Base-by-base conservation (phyloP, 92 coral and sea anemone species). In the Actinostola sp. region DNA sequence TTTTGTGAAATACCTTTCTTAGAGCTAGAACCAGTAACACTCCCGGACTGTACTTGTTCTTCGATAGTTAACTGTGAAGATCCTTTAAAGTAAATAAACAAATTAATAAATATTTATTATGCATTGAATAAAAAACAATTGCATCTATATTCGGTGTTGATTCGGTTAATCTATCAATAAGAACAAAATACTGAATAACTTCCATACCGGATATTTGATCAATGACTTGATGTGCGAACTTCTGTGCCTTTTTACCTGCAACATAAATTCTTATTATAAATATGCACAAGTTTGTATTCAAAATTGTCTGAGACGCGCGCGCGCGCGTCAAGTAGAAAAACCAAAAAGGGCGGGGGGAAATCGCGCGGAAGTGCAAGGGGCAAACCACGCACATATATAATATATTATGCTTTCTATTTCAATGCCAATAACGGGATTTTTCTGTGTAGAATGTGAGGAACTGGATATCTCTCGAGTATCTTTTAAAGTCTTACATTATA, bases 211-310 rank as follows among this genome's bases (percentile, higher is more conserved):
- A 33, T 61, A 48, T 16, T 21, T 63, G 32, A 20, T 63, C 69
- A 34, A 21, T 14, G 8, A 75, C 60, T 64, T 75, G 23, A 32
- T 63, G n/a, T 25, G 81, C 81, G 19, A 75, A 31, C 17, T 10
- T 24, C 23, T 75, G 81, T 33, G 81, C 81, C 31, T 35, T 50
- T 27, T 63, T 39, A 11, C 81, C 81, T 75, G 51, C 3, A n/a
- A 55, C 10, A 12, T 27, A 20, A 58, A n/a, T n/a, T n/a, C n/a
- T n/a, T 21, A 20, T 66, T 43, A 53, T 8, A 36, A 39, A 26
- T 4, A 32, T 3, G 23, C 14, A 38, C 45, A 39, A 33, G 13
- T 11, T 3, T 24, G 35, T 61, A 24, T n/a, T n/a, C n/a, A n/a
- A n/a, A n/a, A n/a, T n/a, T n/a, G n/a, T 10, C 13, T 49, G 24